Evolutionary conservation across 2,113 vertebrate species (phyloP), one percentile per base, ranked within the genome.

Genomic region (Hylia prasina): DNA sequence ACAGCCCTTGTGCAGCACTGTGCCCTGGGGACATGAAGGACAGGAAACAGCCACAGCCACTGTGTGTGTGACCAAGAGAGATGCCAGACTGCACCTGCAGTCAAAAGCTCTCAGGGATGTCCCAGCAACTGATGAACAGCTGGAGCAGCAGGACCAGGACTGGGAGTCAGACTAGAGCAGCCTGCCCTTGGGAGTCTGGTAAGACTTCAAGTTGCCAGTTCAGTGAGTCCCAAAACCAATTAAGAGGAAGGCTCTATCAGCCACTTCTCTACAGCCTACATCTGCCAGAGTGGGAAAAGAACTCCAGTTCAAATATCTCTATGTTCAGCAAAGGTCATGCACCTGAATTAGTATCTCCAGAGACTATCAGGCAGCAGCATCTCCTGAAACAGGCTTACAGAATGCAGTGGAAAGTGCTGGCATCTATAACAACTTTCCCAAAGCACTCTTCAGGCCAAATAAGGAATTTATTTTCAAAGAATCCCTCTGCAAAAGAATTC

Each of bases 381-480:
- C 78, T 82, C 65, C 61, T 82, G 73, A 75, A 96, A 68, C 21
- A 69, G 47, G 33, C 70, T 76, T 33, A 60, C 24, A 82, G 81
- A 81, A 73, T 10, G 27, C 63, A 93, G 40, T 76, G 72, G 60
- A 30, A 90, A 93, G 51, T 88, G 58, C 68, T 90, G 82, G 60
- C 90, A 80, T 90, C 85, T 80, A 31, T 13, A 91, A 25, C 69
- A 73, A 70, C 33, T 44, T 85, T 80, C 30, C 53, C 71, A 88
- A 88, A 60, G 72, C 79, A 80, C 40, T 86, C 45, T 73, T 86
- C 85, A 77, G 63, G 82, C 88, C 95, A 96, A 95, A 97, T 95
- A 93, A 92, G 90, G 82, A 95, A 92, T 83, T 95, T 83, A 30
- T 95, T 91, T 90, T 71, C 82, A 76, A 79, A 82, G 44, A 87